A percentile compares a stretch with the other conserved stretches of the same genome.
Evolutionary conservation across 1,140 invertebrate genomes (phyloP).

Genomic region (Solenopsis fugax): DNA sequence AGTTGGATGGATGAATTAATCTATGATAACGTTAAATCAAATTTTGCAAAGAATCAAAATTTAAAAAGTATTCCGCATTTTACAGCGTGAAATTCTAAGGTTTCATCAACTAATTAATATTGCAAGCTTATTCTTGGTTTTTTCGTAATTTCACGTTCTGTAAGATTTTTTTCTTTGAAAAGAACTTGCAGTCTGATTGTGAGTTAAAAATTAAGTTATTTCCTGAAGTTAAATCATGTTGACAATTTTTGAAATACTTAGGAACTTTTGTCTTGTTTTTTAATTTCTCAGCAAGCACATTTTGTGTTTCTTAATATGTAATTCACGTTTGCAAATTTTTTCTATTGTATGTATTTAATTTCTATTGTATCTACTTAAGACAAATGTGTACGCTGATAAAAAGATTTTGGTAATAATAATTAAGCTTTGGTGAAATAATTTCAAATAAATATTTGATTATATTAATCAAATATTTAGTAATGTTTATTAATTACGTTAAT

Average conservation of each 20-base stretch:
- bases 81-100: background rate
- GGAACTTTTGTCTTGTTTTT: background rate
- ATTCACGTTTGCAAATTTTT: background rate
- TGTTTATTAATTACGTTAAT: too few relatives aligned
- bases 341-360: background rate
- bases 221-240: conserved; percentile 1
- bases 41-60: too few relatives aligned
- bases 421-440: too few relatives aligned
- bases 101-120: conserved; percentile 13
- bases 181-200: background rate
- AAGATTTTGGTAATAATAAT: too few relatives aligned
- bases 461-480: too few relatives aligned
- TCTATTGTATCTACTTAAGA: background rate
- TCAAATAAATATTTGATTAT: too few relatives aligned
- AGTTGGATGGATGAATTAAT: background rate
- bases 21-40: too few relatives aligned
- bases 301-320: background rate
- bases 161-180: background rate
- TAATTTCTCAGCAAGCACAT: conserved; percentile 10
- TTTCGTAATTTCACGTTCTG: conserved; percentile 23
- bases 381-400: too few relatives aligned
- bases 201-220: background rate
- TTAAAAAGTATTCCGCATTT: background rate
- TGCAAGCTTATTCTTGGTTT: background rate
- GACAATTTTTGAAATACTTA: conserved; percentile 7